These are phyloP conservation scores for Mimas tiliae DNA, from an alignment of 2,888 invertebrate genomes.

Conservation along the genomic window DNA sequence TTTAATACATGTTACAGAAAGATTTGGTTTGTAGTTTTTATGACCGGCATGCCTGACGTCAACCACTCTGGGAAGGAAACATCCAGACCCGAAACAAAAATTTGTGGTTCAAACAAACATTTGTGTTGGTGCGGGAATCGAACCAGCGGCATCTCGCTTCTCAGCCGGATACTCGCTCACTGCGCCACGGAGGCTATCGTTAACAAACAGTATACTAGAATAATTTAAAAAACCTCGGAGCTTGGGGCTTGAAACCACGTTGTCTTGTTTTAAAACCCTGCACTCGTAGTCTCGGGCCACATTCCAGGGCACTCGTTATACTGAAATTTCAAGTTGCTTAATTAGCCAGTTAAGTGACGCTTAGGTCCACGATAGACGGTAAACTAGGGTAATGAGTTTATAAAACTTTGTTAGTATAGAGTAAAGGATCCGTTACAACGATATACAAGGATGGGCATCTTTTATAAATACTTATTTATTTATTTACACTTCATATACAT, in stretches of 20 bases:
- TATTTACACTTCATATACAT: no score
- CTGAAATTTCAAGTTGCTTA: constrained; percentile 26
- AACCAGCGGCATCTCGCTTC: no score
- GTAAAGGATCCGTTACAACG: constrained; percentile 25
- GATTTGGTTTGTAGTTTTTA: no score
- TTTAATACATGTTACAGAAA: no score
- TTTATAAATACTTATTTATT: neutral
- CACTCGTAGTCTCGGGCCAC: neutral
- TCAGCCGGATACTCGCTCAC: no score
- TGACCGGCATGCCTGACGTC: no score
- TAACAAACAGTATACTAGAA: neutral
- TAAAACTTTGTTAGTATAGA: constrained; percentile 28
- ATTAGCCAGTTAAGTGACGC: constrained; percentile 25
- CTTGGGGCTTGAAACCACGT: neutral
- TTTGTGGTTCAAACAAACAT: no score
- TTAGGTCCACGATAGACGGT: constrained; percentile 25
- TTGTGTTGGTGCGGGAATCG: no score
- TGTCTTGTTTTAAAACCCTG: neutral
- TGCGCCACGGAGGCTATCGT: no score
- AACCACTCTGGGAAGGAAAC: no score
- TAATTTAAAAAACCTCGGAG: neutral
- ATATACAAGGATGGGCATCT: neutral
- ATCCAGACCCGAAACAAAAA: no score
- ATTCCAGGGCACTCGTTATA: neutral
- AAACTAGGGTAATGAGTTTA: constrained; percentile 31